Conservation (phyloP, 2,888 invertebrate species). For the Ormyrus pomaceus region DNA sequence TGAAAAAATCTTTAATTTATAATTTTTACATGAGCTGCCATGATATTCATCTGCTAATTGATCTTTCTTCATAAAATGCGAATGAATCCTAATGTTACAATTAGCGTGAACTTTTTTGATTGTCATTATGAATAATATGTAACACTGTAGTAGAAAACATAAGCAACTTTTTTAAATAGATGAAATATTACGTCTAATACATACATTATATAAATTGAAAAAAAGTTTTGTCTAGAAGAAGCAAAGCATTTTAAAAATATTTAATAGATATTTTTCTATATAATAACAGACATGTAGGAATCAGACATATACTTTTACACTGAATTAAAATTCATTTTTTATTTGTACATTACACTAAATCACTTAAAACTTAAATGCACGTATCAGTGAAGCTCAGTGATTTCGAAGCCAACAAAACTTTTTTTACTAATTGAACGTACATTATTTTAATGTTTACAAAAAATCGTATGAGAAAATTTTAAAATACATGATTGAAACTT, state of each 20-base stretch:
- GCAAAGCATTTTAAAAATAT: conserved; percentile 25
- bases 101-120: conserved; percentile 42
- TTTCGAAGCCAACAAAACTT: conserved; percentile 24
- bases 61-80: conserved; percentile 14
- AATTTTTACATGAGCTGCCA: conserved; percentile 47
- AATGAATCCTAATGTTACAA: conserved; percentile 13
- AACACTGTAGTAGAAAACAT: conserved; percentile 37
- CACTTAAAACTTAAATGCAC: conserved; percentile 22
- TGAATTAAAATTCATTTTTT: conserved; percentile 9
- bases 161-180: conserved; percentile 36
- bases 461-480: conserved; percentile 20
- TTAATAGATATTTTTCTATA: not conserved
- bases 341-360: conserved; percentile 11
- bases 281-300: conserved; percentile 24
- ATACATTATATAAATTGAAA: conserved; percentile 18
- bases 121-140: conserved; percentile 50
- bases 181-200: conserved; percentile 20
- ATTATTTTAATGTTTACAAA: conserved; percentile 33
- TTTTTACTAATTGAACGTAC: conserved; percentile 4
- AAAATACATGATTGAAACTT: conserved; percentile 19
- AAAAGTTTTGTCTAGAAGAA: conserved; percentile 36
- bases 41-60: conserved; percentile 18
- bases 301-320: conserved; percentile 13
- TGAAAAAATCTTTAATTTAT: conserved; percentile 50
- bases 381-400: conserved; percentile 16